Conservation (phyloP, 2,888 invertebrate species). For the Nemotelus pantherinus region DNA sequence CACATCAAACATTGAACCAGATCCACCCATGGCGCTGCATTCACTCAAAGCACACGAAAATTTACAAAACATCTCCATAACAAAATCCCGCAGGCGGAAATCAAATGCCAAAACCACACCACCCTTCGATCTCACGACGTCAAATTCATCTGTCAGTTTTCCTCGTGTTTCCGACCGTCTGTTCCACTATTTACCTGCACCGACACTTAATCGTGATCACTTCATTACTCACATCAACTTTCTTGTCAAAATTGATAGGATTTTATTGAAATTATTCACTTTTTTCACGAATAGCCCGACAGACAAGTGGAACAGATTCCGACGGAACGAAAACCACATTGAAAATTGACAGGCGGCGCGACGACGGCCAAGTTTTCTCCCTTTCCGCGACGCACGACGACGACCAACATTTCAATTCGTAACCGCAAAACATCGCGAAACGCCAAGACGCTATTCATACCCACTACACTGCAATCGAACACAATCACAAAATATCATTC, state of each 20-base stretch:
- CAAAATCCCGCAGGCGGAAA: slow-evolving; percentile 1
- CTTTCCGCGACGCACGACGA: neutral
- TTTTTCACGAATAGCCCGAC: slow-evolving; percentile 10
- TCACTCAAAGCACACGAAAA: too few species aligned
- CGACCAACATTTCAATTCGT: neutral
- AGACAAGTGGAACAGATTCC: neutral
- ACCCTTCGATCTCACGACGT: slow-evolving; percentile 1
- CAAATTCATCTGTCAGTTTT: neutral
- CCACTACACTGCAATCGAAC: neutral
- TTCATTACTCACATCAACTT: neutral
- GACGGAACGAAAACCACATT: slow-evolving; percentile 19
- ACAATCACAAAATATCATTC: neutral
- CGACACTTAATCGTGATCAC: neutral
- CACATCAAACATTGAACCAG: too few species aligned
- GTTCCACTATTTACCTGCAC: neutral
- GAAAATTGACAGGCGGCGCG: slow-evolving; percentile 28
- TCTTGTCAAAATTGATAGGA: neutral
- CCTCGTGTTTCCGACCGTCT: neutral
- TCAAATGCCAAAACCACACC: slow-evolving; percentile 15
- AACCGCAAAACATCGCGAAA: neutral
- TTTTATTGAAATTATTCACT: neutral
- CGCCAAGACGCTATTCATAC: neutral
- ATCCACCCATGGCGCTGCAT: too few species aligned
- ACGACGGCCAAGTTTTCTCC: slow-evolving; percentile 2
- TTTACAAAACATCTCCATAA: too few species aligned